Evolutionary conservation across 2,888 invertebrate species (phyloP).

Genomic region (Nemurella pictetii): DNA sequence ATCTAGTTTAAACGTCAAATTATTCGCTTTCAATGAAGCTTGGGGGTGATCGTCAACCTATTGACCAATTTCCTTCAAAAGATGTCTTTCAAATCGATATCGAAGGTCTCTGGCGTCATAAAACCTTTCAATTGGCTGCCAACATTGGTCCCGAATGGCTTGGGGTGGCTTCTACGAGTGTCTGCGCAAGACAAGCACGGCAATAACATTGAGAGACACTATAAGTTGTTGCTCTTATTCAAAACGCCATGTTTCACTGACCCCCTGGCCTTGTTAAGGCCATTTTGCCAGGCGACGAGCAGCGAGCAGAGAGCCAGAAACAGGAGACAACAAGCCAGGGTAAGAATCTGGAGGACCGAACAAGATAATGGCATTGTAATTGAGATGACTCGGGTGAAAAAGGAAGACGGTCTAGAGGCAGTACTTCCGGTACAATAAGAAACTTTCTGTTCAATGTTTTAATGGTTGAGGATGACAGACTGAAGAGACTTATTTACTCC

Average conservation of each 20-base stretch:
- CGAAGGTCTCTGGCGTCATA: background rate
- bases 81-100: conserved; percentile 20
- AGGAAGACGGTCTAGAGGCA: background rate
- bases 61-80: conserved; percentile 25
- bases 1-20: background rate
- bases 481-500: background rate
- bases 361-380: background rate
- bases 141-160: background rate
- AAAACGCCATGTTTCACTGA: background rate
- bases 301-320: background rate
- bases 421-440: conserved; percentile 12
- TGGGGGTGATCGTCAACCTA: background rate
- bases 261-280: background rate
- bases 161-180: background rate
- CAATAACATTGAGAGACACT: background rate
- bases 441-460: conserved; percentile 1
- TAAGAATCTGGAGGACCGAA: background rate
- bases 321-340: background rate
- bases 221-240: background rate
- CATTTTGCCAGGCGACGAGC: background rate
- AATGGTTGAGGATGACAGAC: conserved; percentile 23
- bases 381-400: background rate
- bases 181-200: background rate
- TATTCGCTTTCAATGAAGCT: conserved; percentile 2
- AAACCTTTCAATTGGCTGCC: conserved; percentile 12